Base-by-base conservation (phyloP, 2,888 invertebrate species). In the Lithophane socia region DNA sequence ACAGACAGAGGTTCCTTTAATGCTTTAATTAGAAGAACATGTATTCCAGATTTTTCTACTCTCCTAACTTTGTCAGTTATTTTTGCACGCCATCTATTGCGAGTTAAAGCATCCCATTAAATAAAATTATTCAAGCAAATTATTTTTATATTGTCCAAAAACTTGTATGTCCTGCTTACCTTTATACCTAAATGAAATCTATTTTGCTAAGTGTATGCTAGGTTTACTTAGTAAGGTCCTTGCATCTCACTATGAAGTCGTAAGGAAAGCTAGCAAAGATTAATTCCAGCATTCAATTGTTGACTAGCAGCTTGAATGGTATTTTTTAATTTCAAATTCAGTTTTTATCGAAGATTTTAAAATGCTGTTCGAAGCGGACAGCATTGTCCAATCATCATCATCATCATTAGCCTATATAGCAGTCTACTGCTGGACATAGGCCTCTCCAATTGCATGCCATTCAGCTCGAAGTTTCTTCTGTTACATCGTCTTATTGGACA, bases 1-100 rank as follows among this genome's bases (percentile, higher is more conserved):
- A 76, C 37, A 63, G 64, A 37, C 58, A 72, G 56, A 64, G 71
- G 64, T 79, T 56, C 3, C 0, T 63, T 3, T 3, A 56, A 47
- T 16, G 12, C 16, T 49, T 49, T 12, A 0, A 29, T 47, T 47
- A 49, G 21, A 21, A 29, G 18, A 21, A 21, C 24, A 58, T 4
- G 21, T 37, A 8, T 16, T 37, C 61, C 29, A 37, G 16, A 61
- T 21, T 18, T 61, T 4, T 18, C 60, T 29, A 9, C 8, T 60
- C 54, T 37, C 13, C 5, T 3, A 21, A 42, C 13, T 42, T 13
- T n/a, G n/a, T n/a, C 42, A n/a, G n/a, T 42, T 42, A 42, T 10
- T 44, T 44, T 65, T 18, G 65, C 8, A 47, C 9, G 44, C n/a
- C 44, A 18, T 44, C 44, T 44, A 24, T 24, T 66, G 65, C 47